Percentiles rank a stretch among this genome's conserved stretches.
Evolutionary conservation across 2,797 vertebrate species (phyloP).

Genomic region (Bryconaethiops microstoma): DNA sequence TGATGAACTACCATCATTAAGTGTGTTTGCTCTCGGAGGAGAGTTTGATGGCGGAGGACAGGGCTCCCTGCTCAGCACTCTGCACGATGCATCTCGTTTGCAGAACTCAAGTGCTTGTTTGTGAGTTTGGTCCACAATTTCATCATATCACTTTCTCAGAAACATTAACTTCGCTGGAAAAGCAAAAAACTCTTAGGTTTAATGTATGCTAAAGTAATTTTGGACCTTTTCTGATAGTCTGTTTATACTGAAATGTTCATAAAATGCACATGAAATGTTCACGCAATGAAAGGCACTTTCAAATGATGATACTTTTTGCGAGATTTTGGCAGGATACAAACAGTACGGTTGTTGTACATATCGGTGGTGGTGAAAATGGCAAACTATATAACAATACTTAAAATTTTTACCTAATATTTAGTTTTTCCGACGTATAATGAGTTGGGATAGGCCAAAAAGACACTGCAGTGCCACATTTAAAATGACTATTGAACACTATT

Average conservation of each 20-base stretch:
- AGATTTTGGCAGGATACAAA: neutral
- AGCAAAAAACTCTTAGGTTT: neutral
- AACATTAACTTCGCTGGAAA: neutral
- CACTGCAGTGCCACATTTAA: too few species aligned
- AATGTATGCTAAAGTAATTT: neutral
- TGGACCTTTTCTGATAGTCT: neutral
- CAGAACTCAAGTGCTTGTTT: neutral
- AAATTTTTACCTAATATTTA: too few species aligned
- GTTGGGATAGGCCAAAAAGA: too few species aligned
- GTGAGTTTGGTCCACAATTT: neutral
- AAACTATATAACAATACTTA: too few species aligned
- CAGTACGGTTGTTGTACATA: neutral
- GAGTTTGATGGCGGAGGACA: constrained; percentile 8
- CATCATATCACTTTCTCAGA: neutral
- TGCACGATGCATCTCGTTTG: neutral
- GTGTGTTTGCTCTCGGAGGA: constrained; percentile 20
- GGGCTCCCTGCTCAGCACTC: constrained; percentile 7
- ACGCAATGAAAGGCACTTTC: too few species aligned
- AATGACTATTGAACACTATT: too few species aligned
- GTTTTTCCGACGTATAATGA: too few species aligned
- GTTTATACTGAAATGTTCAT: neutral
- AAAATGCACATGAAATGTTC: neutral
- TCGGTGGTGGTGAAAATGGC: too few species aligned
- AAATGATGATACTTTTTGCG: neutral
- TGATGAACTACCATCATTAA: constrained; percentile 44